These are phyloP conservation scores for Polyommatus icarus DNA, from an alignment of 2,888 invertebrate species.

Conservation along the genomic window DNA sequence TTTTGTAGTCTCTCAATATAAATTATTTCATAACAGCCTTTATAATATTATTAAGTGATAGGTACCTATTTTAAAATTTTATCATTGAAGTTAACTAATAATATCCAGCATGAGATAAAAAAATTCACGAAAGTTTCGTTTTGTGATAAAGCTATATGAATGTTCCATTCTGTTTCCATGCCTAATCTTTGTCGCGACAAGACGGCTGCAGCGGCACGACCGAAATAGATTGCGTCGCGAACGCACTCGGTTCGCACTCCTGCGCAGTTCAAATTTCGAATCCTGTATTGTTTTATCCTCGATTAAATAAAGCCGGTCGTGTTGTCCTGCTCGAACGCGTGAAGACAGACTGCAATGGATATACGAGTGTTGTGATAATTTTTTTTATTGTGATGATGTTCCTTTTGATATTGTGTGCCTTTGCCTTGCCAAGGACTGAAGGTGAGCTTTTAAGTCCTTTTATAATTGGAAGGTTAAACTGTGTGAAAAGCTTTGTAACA, in stretches of 20 bases:
- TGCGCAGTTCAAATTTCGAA: slow-evolving; percentile 58
- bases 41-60: no score
- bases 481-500: background rate
- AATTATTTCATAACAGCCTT: no score
- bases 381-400: slow-evolving; percentile 47
- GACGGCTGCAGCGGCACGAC: slow-evolving; percentile 60
- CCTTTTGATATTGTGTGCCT: slow-evolving; percentile 44
- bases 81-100: no score
- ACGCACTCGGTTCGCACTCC: slow-evolving; percentile 59
- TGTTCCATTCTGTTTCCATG: slow-evolving; percentile 41
- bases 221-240: slow-evolving; percentile 69
- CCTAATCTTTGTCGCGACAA: slow-evolving; percentile 63
- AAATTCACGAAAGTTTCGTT: no score
- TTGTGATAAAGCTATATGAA: background rate
- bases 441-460: slow-evolving; percentile 46
- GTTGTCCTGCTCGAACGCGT: slow-evolving; percentile 36
- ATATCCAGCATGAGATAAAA: no score
- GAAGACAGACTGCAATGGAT: slow-evolving; percentile 20
- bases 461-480: background rate
- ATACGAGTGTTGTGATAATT: slow-evolving; percentile 17
- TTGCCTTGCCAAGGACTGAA: slow-evolving; percentile 41
- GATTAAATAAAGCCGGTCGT: slow-evolving; percentile 31
- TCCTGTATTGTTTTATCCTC: slow-evolving; percentile 46
- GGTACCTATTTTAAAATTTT: no score
- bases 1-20: no score